Conservation (phyloP, 2,797 vertebrate species). For the Gymnocypris eckloni region DNA sequence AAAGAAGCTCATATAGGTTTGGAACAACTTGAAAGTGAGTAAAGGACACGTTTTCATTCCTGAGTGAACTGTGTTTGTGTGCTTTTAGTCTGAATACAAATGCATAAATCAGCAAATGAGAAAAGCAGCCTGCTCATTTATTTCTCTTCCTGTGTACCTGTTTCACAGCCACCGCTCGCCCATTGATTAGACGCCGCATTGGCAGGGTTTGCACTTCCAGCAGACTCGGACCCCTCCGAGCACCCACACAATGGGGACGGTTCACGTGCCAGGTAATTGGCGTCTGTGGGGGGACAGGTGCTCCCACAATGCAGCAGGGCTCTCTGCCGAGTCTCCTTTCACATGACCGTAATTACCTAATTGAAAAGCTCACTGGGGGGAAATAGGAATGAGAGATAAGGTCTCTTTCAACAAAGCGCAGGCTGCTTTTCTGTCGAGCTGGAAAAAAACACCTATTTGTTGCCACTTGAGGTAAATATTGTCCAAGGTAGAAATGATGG, state of each 20-base stretch:
- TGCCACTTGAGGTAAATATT: conserved; percentile 50
- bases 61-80: neutral
- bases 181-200: conserved; percentile 35
- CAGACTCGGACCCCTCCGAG: conserved; percentile 23
- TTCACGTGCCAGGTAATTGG: conserved; percentile 77
- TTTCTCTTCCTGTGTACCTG: conserved; percentile 29
- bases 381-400: conserved; percentile 57
- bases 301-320: conserved; percentile 72
- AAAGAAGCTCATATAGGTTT: neutral
- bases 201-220: conserved; percentile 32
- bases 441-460: conserved; percentile 27
- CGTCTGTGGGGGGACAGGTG: conserved; percentile 76
- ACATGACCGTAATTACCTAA: conserved; percentile 79
- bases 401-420: conserved; percentile 32
- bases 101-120: conserved; percentile 13
- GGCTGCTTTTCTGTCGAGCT: conserved; percentile 32
- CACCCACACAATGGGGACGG: conserved; percentile 70
- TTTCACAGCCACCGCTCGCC: conserved; percentile 20
- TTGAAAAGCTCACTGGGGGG: conserved; percentile 75
- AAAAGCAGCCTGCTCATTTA: conserved; percentile 3
- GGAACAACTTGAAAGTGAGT: neutral
- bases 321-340: conserved; percentile 75
- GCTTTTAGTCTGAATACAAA: conserved; percentile 30
- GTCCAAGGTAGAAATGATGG: conserved; percentile 36
- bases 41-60: neutral